Evolutionary conservation across 2,797 vertebrate species (phyloP), one percentile per base, ranked within the genome.

Genomic region (Mormyrus hasselquistii): DNA sequence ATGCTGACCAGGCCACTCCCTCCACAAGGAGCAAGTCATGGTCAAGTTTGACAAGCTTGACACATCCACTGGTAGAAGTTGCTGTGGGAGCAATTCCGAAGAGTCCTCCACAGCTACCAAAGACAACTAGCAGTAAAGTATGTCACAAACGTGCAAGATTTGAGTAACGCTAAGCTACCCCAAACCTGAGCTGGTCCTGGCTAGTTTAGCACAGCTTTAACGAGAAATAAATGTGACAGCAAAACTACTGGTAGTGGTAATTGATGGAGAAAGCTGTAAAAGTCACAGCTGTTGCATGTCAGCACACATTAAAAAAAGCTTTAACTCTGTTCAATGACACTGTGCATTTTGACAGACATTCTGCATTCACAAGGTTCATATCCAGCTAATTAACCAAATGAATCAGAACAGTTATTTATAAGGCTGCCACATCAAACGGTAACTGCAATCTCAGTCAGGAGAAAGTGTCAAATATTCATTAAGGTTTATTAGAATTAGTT

Each of bases 1-100:
- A 93, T 91, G 89, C 62, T 25, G 22, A 65, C 62, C 22, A 65
- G 62, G 22, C 1, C 22, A 65, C 62, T 25, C 22, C 25, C 62
- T 65, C 9, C 0, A 9, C 9, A 65, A 25, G 62, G 59, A 9
- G 59, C 7, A 59, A 65, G 22, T 49, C 12, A 25, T 29, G 8
- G 49, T 12, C 44, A n/a, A 49, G 22, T 53, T 22, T 89, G 85
- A 86, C 19, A 16, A 85, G 47, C 49, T 25, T 14, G 19, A 85
- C 10, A 8, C 47, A 50, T 22, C 6, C 7, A 49, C 41, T 85
- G 34, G 29, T 9, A 41, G 62, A 65, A 65, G 62, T 4, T 25
- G 47, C 34, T 82, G 34, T 3, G 62, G 2, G 22, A 4, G 22
- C 59, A 65, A 65, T 29, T 29, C 9, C 0, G 0, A 65, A 65